Conservation (phyloP, 37 sponge, comb jelly and placozoan genomes). For the Lycopodina hypogea region DNA sequence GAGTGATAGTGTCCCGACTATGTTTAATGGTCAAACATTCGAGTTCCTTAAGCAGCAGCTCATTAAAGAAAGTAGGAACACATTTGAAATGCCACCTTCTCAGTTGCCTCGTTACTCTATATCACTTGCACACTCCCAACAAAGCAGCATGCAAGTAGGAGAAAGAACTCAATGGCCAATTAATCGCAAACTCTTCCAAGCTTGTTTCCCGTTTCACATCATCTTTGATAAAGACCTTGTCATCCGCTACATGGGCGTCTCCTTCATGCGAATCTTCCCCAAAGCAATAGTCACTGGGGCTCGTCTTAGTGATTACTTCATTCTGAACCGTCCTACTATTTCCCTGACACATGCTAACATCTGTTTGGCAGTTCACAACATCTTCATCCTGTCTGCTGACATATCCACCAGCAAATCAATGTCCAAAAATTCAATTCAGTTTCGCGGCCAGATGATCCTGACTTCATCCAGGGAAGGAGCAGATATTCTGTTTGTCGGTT, state of each 20-base stretch:
- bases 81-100: constrained; percentile 3
- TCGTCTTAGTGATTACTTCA: constrained; percentile 45
- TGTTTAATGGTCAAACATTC: no score
- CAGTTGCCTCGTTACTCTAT: constrained; percentile 5
- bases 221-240: constrained; percentile 58
- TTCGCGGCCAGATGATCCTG: constrained; percentile 77
- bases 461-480: constrained; percentile 3
- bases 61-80: not conserved
- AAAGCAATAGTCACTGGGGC: not conserved
- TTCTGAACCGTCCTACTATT: constrained; percentile 40
- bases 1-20: no score
- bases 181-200: constrained; percentile 28
- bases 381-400: constrained; percentile 42
- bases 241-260: constrained; percentile 53
- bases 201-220: constrained; percentile 79
- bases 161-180: constrained; percentile 44
- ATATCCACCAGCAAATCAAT: not conserved
- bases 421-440: constrained; percentile 24
- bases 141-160: constrained; percentile 3
- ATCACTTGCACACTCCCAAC: constrained; percentile 7
- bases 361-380: constrained; percentile 9
- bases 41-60: not conserved
- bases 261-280: constrained; percentile 61
- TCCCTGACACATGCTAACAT: constrained; percentile 42
- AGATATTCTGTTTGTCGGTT: constrained; percentile 49